phyloP scores from a whole-genome alignment of 2,113 vertebrate genomes.

The Pipa parva region DNA sequence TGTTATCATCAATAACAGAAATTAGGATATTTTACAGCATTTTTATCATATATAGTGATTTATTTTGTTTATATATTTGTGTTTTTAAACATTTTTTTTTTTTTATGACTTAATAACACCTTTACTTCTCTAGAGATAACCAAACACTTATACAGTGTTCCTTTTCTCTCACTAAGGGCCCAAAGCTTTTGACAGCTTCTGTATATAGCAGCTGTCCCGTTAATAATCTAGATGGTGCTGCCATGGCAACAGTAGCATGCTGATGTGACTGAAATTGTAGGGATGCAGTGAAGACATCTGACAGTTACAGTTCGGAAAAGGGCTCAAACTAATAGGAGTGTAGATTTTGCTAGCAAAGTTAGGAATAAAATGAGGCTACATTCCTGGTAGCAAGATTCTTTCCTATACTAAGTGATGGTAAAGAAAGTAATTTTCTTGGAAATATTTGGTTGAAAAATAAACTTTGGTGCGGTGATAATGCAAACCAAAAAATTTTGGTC shows the following conservation, averaged over 20 bases:
- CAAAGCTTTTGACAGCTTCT: constrained; percentile 30
- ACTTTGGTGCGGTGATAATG: too few species aligned
- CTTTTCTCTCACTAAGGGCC: constrained; percentile 9
- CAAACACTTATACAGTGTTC: constrained; percentile 21
- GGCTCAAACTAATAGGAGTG: constrained; percentile 12
- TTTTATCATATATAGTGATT: not conserved
- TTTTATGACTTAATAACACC: not conserved
- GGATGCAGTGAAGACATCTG: constrained; percentile 22
- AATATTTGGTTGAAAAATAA: too few species aligned
- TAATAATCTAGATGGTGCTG: constrained; percentile 30
- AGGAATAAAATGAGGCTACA: constrained; percentile 8
- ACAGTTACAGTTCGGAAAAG: constrained; percentile 12
- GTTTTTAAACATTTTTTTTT: not conserved
- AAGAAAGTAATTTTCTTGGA: too few species aligned
- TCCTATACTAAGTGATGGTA: not conserved
- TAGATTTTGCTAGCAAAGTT: constrained; percentile 21
- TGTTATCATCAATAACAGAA: too few species aligned
- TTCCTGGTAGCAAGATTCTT: not conserved
- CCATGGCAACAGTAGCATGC: constrained; percentile 29
- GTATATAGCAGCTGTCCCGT: constrained; percentile 31
- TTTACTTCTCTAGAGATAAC: constrained; percentile 8
- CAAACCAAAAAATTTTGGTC: too few species aligned
- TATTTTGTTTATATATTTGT: not conserved
- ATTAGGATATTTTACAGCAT: too few species aligned
- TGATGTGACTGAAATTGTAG: constrained; percentile 29